phyloP scores from a whole-genome alignment of 2,113 vertebrate species.

The Coryphaenoides rupestris region DNA sequence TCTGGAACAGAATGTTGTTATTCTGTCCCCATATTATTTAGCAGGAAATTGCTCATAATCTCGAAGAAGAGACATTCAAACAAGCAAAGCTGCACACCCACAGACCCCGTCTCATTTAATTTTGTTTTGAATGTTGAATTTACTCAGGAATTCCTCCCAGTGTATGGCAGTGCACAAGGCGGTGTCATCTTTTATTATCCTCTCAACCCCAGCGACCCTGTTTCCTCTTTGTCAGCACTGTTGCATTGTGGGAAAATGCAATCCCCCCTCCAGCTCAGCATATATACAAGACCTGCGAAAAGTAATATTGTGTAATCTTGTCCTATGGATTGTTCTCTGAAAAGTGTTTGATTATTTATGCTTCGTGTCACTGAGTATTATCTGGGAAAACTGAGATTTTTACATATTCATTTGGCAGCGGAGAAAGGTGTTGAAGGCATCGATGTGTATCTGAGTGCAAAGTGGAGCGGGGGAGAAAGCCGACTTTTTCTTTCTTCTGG shows the following conservation, averaged over 20 bases:
- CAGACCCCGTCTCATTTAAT: no score
- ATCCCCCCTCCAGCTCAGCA: not conserved
- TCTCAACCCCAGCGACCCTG: not conserved
- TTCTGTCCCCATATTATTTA: no score
- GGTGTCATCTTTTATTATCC: slow-evolving; percentile 32
- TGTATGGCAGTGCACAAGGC: not conserved
- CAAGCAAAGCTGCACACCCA: no score
- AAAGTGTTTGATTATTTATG: slow-evolving; percentile 47
- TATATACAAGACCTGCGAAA: slow-evolving; percentile 19
- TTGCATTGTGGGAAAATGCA: not conserved
- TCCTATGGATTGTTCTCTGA: slow-evolving; percentile 24
- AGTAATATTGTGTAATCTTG: slow-evolving; percentile 22
- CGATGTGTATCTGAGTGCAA: no score
- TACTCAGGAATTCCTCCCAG: slow-evolving; percentile 22
- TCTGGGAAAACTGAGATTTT: slow-evolving; percentile 24
- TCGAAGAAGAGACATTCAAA: no score
- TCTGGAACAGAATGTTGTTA: no score
- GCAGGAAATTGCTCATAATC: no score
- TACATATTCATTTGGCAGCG: slow-evolving; percentile 35
- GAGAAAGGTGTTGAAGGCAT: slow-evolving; percentile 23
- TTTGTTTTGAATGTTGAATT: slow-evolving; percentile 1
- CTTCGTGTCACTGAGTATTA: slow-evolving; percentile 16
- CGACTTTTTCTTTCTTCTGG: no score
- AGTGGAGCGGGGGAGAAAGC: no score
- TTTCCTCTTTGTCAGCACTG: not conserved